A percentile compares a stretch with the other conserved stretches of the same genome.
phyloP scores from a whole-genome alignment of 2,113 vertebrate genomes.

The Cavia aperea region DNA sequence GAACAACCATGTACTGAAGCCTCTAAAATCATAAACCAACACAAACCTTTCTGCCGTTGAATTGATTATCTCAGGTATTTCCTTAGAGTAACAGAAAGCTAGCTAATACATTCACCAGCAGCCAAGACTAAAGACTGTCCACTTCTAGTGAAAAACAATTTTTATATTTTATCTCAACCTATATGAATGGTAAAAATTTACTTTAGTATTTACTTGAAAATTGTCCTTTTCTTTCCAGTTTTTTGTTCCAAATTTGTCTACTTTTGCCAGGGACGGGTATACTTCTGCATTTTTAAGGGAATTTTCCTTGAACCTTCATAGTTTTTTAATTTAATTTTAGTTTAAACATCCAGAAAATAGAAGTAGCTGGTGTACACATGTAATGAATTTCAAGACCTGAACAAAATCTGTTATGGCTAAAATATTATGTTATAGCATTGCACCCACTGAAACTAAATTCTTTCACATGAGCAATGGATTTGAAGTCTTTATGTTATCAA shows the following conservation, averaged over 20 bases:
- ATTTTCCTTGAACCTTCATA: not conserved
- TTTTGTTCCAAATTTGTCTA: not conserved
- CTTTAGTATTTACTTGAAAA: not conserved
- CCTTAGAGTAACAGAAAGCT: not conserved
- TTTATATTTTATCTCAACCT: not conserved
- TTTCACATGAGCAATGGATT: not conserved
- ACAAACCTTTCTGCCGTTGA: not conserved
- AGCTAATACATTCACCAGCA: not conserved
- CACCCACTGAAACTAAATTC: not conserved
- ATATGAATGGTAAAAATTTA: not conserved
- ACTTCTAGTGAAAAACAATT: not conserved
- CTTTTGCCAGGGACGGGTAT: not conserved
- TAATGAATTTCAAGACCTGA: not conserved
- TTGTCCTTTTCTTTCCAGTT: not conserved
- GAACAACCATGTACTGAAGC: not conserved
- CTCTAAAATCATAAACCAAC: not conserved
- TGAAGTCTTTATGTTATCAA: not conserved
- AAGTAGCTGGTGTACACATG: not conserved
- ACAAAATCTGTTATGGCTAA: not conserved
- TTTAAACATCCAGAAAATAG: slow-evolving; percentile 4
- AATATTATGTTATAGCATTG: not conserved
- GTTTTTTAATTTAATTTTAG: not conserved
- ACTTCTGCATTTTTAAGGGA: not conserved
- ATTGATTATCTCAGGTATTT: not conserved
- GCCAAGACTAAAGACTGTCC: not conserved